Evolutionary conservation across 2,797 vertebrate species (phyloP).

Genomic region (Amazonetta brasiliensis): DNA sequence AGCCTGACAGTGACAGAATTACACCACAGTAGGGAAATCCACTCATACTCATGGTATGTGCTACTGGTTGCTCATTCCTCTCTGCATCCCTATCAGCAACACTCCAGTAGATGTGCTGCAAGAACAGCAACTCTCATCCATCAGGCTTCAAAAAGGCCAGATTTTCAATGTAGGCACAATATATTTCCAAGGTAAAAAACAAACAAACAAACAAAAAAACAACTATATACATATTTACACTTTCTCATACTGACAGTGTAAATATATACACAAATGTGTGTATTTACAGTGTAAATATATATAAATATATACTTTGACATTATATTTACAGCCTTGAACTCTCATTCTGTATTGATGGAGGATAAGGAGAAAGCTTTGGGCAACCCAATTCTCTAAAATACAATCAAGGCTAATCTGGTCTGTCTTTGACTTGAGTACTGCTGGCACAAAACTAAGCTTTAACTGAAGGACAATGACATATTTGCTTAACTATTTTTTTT

Average conservation of each 20-base stretch:
- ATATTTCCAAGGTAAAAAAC: neutral
- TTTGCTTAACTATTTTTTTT: neutral
- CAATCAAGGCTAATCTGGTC: neutral
- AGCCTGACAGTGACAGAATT: neutral
- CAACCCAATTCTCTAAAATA: slow-evolving; percentile 30
- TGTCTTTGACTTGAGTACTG: neutral
- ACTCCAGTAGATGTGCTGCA: accelerated
- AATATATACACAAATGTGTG: too few species aligned
- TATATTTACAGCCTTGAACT: slow-evolving; percentile 10
- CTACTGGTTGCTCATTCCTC: slow-evolving; percentile 13
- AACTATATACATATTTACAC: neutral
- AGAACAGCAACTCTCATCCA: neutral
- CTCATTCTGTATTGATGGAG: neutral
- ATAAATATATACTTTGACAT: neutral
- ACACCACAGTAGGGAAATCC: neutral
- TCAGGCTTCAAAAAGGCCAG: neutral
- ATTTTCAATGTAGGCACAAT: neutral
- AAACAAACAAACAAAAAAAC: neutral
- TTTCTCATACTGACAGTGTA: neutral
- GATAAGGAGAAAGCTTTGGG: slow-evolving; percentile 15
- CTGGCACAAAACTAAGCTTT: neutral
- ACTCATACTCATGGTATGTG: neutral
- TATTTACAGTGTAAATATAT: too few species aligned
- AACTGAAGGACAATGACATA: neutral
- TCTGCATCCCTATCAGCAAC: neutral